These are phyloP conservation scores for Melanerpes aurifrons DNA, from an alignment of 2,113 vertebrate genomes.

Conservation along the genomic window DNA sequence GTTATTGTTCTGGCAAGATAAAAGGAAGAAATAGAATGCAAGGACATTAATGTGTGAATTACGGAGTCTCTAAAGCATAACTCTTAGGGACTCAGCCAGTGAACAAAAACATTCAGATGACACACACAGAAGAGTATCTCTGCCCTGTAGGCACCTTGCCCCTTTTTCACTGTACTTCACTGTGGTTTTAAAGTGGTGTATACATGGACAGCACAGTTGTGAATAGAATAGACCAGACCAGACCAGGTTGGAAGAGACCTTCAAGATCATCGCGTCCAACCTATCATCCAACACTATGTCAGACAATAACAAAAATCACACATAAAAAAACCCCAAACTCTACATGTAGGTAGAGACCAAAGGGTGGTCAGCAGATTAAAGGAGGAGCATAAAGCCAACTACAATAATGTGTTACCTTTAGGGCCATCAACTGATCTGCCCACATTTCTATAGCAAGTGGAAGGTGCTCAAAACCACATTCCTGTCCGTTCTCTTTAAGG, in stretches of 20 bases:
- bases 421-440: conserved; percentile 83
- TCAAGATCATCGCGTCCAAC: no score
- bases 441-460: conserved; percentile 83
- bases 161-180: background rate
- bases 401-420: conserved; percentile 75
- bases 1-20: background rate
- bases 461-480: conserved; percentile 79
- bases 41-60: background rate
- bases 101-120: background rate
- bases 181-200: background rate
- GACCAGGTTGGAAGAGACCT: no score
- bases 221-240: no score
- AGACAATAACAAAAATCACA: background rate
- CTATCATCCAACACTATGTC: background rate
- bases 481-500: conserved; percentile 3
- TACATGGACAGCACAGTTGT: background rate
- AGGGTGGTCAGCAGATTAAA: background rate
- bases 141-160: background rate
- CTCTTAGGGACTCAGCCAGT: background rate
- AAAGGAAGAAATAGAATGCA: background rate
- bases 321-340: background rate
- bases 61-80: background rate
- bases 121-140: background rate
- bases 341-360: fast-evolving
- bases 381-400: background rate